Evolutionary conservation across 2,888 invertebrate genomes (phyloP).

Genomic region (Pemphredon lugubris): DNA sequence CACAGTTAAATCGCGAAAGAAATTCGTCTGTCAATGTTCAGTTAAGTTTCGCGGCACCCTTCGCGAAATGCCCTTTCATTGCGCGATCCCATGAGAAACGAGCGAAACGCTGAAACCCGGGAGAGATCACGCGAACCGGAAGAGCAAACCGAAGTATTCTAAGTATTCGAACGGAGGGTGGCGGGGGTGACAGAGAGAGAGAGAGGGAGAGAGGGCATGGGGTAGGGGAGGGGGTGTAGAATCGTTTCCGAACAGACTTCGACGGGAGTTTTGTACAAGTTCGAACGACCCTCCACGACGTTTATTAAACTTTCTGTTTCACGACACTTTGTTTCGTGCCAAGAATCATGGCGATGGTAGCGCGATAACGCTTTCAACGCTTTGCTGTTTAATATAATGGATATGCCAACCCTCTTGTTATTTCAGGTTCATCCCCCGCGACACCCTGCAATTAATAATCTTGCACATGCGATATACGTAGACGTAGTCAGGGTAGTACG

Average conservation of each 20-base stretch:
- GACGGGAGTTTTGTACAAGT: conserved; percentile 22
- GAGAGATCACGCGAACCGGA: conserved; percentile 53
- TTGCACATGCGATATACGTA: too few species aligned
- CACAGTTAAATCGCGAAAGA: too few species aligned
- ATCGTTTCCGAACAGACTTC: conserved; percentile 17
- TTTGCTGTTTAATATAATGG: background rate
- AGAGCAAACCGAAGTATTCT: conserved; percentile 55
- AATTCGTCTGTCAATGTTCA: background rate
- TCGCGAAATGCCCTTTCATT: conserved; percentile 23
- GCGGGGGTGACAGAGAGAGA: too few species aligned
- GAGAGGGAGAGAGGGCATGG: too few species aligned
- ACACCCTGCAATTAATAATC: background rate
- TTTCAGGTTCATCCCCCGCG: background rate
- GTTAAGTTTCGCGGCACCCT: conserved; percentile 2
- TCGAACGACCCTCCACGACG: background rate
- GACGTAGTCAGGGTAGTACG: too few species aligned
- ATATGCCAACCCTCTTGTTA: background rate
- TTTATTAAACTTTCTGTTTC: conserved; percentile 9
- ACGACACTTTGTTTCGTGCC: conserved; percentile 11
- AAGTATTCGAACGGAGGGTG: conserved; percentile 40
- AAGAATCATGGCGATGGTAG: conserved; percentile 1
- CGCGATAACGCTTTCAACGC: conserved; percentile 12
- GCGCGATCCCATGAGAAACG: conserved; percentile 27
- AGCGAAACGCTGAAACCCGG: conserved; percentile 31
- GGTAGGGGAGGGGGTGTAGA: conserved; percentile 15